Conservation (phyloP, 1,140 invertebrate species). For the Streblospio benedicti region DNA sequence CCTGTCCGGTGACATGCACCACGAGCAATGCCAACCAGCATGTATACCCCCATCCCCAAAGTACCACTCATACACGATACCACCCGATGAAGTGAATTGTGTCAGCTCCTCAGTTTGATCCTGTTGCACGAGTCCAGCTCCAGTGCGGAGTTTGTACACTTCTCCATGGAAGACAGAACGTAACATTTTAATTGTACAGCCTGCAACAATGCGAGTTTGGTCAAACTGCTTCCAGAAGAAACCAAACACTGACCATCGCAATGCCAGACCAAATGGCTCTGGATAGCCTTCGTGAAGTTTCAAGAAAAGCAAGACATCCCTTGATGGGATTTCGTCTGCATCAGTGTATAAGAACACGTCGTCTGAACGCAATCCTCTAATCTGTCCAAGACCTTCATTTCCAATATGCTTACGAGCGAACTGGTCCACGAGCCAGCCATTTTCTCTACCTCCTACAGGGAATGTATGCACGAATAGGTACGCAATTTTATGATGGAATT, state of each 20-base stretch:
- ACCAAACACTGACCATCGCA: constrained; percentile 6
- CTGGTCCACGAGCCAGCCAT: constrained; percentile 13
- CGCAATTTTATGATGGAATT: constrained; percentile 52
- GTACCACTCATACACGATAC: neutral
- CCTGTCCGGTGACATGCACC: constrained; percentile 55
- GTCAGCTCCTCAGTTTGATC: constrained; percentile 1
- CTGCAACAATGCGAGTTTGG: neutral
- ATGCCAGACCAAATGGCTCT: constrained; percentile 47
- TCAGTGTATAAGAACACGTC: constrained; percentile 57
- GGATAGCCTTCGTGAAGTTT: constrained; percentile 59
- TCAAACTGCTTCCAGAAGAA: constrained; percentile 1
- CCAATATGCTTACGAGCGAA: constrained; percentile 25
- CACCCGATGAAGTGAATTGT: neutral
- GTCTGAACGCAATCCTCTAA: constrained; percentile 41
- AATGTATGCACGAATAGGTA: constrained; percentile 48
- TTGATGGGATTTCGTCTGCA: constrained; percentile 55
- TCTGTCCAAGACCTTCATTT: constrained; percentile 25
- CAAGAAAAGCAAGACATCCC: constrained; percentile 56
- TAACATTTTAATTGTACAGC: constrained; percentile 8
- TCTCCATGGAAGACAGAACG: neutral
- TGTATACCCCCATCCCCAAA: constrained; percentile 59
- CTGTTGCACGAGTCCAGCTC: too few relatives aligned
- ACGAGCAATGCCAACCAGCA: constrained; percentile 61
- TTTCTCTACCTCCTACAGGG: constrained; percentile 16
- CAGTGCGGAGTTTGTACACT: neutral